Evolutionary conservation across 2,113 vertebrate species (phyloP), one percentile per base, ranked within the genome.

Genomic region (Heterocephalus glaber): DNA sequence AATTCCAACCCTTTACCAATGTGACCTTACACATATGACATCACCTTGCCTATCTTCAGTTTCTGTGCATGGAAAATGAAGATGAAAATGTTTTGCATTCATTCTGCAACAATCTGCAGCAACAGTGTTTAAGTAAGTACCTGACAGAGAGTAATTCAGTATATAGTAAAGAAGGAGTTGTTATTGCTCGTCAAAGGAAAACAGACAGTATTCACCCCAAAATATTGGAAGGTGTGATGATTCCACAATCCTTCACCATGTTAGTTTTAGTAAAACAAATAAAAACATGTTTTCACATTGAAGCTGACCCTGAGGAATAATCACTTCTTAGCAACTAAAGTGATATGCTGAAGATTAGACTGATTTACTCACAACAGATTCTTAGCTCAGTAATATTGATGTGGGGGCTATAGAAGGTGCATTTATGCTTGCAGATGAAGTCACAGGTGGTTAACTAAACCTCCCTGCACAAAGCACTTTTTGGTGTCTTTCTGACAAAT

Each of bases 401-500:
- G 22, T 2, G 7, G 26, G 38, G 28, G 24, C 12, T 5, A 0
- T 3, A 63, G 24, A 16, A 24, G 24, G 0, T 33, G 3, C 30
- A 22, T 35, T 66, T 41, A 5, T 14, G 6, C 1, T 24, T 63
- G 41, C 30, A 38, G 19, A 33, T 7, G 19, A 52, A 7, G 7
- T 22, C 28, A n/a, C 5, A 0, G 0, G 0, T 22, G 0, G 5
- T 30, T 49, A n/a, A 14, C 3, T 61, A 82, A 77, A 17, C 4
- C 7, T 38, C 65, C 5, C 63, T 35, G 1, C 35, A 54, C 6
- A 70, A 83, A 44, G 8, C 4, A 30, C 70, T 70, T 79, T 14
- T 52, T 26, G 56, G 13, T 16, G 49, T 70, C 38, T 3, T 81
- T 85, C 30, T 76, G 19, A 0, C 7, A 63, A 41, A 68, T 83